Conservation (phyloP, 2,888 invertebrate genomes). For the Junonia oenone region DNA sequence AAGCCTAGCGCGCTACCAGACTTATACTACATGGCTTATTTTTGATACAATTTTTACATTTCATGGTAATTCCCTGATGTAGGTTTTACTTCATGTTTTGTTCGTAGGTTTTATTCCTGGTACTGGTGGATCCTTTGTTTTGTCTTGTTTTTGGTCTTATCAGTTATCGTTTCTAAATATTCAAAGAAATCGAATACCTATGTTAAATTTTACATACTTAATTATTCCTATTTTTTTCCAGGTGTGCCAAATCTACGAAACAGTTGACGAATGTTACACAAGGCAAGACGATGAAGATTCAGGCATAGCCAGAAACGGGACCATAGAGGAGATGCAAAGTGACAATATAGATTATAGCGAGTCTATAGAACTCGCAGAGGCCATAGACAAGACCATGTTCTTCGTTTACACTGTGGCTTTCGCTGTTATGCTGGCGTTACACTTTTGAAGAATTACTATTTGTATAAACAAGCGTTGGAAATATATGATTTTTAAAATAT, state of each 20-base stretch:
- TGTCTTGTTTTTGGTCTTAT: no score
- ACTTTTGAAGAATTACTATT: conserved; percentile 39
- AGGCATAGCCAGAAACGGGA: conserved; percentile 39
- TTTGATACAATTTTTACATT: no score
- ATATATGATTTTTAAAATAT: background rate
- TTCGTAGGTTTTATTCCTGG: no score
- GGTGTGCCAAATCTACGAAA: conserved; percentile 42
- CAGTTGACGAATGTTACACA: conserved; percentile 46
- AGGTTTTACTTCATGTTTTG: no score
- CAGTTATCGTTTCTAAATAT: no score
- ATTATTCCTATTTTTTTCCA: no score
- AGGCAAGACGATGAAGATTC: conserved; percentile 47
- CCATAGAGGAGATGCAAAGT: conserved; percentile 59
- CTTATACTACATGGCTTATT: no score
- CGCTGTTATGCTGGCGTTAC: conserved; percentile 48
- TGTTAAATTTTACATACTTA: no score
- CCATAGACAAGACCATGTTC: conserved; percentile 56
- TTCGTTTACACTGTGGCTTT: conserved; percentile 51
- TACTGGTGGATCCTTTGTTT: no score
- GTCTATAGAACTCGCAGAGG: conserved; percentile 50
- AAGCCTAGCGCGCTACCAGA: no score
- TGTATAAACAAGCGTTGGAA: background rate
- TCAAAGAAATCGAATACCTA: no score
- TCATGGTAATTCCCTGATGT: no score
- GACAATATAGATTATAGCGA: conserved; percentile 44